Evolutionary conservation across 2,113 vertebrate species (phyloP).

Genomic region (Rostratula benghalensis): DNA sequence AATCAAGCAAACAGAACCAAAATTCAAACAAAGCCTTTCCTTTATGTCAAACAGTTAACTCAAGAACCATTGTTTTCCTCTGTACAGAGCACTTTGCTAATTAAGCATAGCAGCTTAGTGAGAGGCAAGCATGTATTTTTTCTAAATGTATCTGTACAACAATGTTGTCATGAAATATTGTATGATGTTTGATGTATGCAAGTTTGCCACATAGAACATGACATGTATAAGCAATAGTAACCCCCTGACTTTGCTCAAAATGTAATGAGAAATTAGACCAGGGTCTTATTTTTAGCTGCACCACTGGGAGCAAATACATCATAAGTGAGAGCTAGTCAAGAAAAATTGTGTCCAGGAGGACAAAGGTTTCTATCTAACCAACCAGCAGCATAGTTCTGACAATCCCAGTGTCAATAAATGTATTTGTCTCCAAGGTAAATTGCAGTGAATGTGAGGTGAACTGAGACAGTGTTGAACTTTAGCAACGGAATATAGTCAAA

Average conservation of each 20-base stretch:
- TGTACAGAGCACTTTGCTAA: not conserved
- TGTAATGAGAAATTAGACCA: not conserved
- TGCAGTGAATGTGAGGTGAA: not conserved
- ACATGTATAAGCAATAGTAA: not conserved
- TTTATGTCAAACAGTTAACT: not conserved
- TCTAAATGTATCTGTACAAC: not conserved
- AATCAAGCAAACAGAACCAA: not conserved
- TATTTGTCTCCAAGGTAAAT: conserved; percentile 9
- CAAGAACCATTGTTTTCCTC: not conserved
- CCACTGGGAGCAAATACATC: not conserved
- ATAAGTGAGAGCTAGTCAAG: not conserved
- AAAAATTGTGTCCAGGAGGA: not conserved
- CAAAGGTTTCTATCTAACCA: not conserved
- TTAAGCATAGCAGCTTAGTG: not conserved
- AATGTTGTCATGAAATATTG: not conserved
- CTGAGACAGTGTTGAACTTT: not conserved
- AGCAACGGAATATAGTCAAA: not conserved
- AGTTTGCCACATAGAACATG: not conserved
- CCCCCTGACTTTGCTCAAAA: not conserved
- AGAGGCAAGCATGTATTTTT: not conserved
- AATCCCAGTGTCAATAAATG: not conserved
- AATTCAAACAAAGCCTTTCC: not conserved
- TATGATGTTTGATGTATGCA: not conserved
- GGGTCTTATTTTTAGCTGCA: conserved; percentile 7
- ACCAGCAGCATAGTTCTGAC: not conserved